Conservation (phyloP, 2,797 vertebrate genomes). For the Tamandua tetradactyla region DNA sequence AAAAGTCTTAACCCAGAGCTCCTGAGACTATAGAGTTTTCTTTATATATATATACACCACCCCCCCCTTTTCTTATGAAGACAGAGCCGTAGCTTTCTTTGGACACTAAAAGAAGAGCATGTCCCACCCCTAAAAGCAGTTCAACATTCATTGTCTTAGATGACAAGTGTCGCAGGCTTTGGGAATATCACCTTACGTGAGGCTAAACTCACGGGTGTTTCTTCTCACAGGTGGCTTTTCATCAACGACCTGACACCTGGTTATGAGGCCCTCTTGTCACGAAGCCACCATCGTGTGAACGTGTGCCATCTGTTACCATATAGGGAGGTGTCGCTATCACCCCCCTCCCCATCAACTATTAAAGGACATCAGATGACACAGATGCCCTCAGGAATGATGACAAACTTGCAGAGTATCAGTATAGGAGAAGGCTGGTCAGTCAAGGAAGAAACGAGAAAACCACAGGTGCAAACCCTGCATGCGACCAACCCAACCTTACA, state of each 20-base stretch:
- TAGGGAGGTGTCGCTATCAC: background rate
- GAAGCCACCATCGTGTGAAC: background rate
- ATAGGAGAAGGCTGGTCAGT: background rate
- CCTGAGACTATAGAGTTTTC: background rate
- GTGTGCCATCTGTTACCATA: background rate
- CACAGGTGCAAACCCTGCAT: background rate
- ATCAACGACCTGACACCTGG: background rate
- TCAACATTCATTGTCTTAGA: background rate
- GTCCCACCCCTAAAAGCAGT: background rate
- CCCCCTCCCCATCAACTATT: background rate
- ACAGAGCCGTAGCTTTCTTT: background rate
- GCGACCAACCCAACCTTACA: background rate
- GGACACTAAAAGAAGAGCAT: constrained; percentile 14
- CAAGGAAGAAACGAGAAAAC: background rate
- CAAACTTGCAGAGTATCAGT: background rate
- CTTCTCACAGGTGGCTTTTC: background rate
- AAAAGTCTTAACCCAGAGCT: background rate
- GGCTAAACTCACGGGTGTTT: background rate
- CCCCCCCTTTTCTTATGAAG: background rate
- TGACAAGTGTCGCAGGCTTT: background rate
- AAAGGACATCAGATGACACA: background rate
- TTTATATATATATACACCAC: background rate
- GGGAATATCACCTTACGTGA: background rate
- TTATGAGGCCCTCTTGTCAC: background rate
- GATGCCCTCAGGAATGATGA: background rate